Conservation (phyloP, 1,140 invertebrate species). For the Chrysoperla carnea region DNA sequence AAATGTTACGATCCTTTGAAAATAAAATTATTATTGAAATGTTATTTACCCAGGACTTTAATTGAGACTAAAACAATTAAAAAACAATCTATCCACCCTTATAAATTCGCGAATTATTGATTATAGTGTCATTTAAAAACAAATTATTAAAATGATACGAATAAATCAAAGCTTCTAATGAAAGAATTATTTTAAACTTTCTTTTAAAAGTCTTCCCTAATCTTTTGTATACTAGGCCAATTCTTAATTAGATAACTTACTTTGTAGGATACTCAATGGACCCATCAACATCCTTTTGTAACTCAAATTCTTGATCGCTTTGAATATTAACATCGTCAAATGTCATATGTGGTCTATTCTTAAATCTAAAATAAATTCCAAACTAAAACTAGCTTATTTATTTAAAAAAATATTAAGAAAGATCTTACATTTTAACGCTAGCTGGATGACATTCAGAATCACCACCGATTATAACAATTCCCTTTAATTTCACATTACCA, state of each 20-base stretch:
- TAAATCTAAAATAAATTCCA: conserved; percentile 45
- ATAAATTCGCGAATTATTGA: too few relatives aligned
- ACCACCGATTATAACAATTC: conserved; percentile 76
- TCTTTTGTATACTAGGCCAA: too few relatives aligned
- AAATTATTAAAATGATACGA: too few relatives aligned
- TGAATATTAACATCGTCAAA: conserved; percentile 64
- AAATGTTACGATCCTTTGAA: conserved; percentile 73
- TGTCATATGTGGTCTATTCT: conserved; percentile 83
- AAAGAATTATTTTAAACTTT: too few relatives aligned
- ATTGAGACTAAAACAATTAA: too few relatives aligned
- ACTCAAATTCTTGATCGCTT: conserved; percentile 83
- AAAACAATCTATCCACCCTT: too few relatives aligned
- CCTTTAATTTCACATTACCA: conserved; percentile 87
- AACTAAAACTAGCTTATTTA: not conserved
- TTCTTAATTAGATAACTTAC: conserved; percentile 40
- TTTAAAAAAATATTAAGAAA: conserved; percentile 1
- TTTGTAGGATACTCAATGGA: conserved; percentile 76
- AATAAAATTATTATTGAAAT: conserved; percentile 7
- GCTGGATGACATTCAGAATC: conserved; percentile 68
- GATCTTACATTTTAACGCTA: conserved; percentile 71
- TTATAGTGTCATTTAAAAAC: too few relatives aligned
- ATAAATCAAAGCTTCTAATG: too few relatives aligned
- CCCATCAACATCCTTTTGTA: conserved; percentile 60
- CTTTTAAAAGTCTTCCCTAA: too few relatives aligned
- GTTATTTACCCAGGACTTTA: too few relatives aligned